Conservation (phyloP, 2,888 invertebrate genomes). For the Hipparchia sbordonii region DNA sequence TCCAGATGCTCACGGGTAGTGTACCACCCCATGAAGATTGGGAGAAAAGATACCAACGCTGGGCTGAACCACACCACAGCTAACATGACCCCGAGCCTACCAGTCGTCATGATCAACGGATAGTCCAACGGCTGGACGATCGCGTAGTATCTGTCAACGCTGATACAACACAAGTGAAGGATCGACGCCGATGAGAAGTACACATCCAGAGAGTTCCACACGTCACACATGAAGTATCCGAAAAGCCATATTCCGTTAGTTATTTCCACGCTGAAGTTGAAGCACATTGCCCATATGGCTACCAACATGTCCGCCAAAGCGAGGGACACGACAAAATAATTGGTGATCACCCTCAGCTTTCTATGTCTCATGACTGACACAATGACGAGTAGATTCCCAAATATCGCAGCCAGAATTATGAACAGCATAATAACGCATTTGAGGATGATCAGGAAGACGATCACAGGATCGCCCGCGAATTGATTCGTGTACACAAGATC, state of each 20-base stretch:
- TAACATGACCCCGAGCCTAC: slow-evolving; percentile 90
- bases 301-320: slow-evolving; percentile 97
- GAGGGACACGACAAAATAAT: slow-evolving; percentile 97
- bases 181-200: slow-evolving; percentile 97
- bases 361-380: slow-evolving; percentile 89
- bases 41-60: slow-evolving; percentile 95
- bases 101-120: slow-evolving; percentile 95
- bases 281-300: slow-evolving; percentile 96
- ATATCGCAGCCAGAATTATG: slow-evolving; percentile 93
- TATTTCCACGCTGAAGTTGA: slow-evolving; percentile 94
- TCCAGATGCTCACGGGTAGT: slow-evolving; percentile 91
- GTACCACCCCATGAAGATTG: slow-evolving; percentile 98
- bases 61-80: slow-evolving; percentile 96
- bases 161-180: slow-evolving; percentile 96
- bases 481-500: slow-evolving; percentile 68
- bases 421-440: slow-evolving; percentile 93
- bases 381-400: slow-evolving; percentile 95
- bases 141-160: slow-evolving; percentile 94
- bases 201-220: slow-evolving; percentile 98
- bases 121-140: slow-evolving; percentile 97
- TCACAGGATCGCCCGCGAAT: slow-evolving; percentile 74
- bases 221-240: slow-evolving; percentile 96
- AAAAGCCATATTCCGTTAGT: slow-evolving; percentile 94
- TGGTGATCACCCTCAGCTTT: slow-evolving; percentile 91
- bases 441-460: slow-evolving; percentile 83